Percentiles rank a stretch among this genome's conserved stretches.
Conservation (phyloP, 2,797 vertebrate genomes). For the Halcyon badia region DNA sequence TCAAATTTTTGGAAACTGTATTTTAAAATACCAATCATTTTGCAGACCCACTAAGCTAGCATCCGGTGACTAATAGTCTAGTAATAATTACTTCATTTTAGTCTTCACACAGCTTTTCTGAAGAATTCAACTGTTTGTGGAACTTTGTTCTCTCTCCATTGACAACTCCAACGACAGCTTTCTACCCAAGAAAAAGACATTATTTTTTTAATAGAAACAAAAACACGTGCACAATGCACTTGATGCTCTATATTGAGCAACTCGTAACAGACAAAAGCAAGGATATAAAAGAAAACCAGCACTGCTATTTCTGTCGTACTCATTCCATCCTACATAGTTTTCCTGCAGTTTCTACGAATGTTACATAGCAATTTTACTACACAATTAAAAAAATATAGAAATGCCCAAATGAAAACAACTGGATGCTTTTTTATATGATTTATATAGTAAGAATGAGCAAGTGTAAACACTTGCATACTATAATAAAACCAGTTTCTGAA, state of each 20-base stretch:
- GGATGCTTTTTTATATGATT: neutral
- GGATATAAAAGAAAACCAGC: neutral
- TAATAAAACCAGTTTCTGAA: neutral
- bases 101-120: neutral
- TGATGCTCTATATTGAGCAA: neutral
- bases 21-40: neutral
- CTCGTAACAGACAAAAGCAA: neutral
- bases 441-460: neutral
- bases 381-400: neutral
- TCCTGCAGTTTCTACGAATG: neutral
- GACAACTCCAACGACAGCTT: neutral
- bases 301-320: neutral
- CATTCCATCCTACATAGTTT: neutral
- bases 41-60: neutral
- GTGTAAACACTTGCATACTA: neutral
- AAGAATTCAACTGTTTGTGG: neutral
- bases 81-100: neutral
- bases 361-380: neutral
- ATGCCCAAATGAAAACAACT: neutral
- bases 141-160: neutral
- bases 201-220: neutral
- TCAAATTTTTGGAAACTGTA: neutral
- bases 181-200: neutral
- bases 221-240: neutral
- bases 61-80: neutral